A percentile compares a stretch with the other conserved stretches of the same genome.
Conservation (phyloP, 2,888 invertebrate species). For the Cabera pusaria region DNA sequence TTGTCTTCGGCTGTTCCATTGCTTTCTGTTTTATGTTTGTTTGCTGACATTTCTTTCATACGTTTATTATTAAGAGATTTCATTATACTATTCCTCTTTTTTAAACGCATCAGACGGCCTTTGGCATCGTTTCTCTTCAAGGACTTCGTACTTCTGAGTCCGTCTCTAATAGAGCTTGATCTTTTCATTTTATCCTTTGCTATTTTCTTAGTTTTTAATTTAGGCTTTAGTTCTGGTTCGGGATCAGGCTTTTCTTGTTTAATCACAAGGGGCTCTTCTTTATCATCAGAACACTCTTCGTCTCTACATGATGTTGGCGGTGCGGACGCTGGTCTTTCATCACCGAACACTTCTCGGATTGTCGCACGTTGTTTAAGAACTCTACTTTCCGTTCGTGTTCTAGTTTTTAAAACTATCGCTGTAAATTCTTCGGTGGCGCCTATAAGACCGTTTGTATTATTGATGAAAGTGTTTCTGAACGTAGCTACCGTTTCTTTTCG, state of each 20-base stretch:
- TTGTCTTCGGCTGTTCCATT: slow-evolving; percentile 63
- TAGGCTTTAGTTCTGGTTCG: slow-evolving; percentile 51
- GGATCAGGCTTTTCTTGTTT: slow-evolving; percentile 47
- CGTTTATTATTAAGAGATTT: slow-evolving; percentile 69
- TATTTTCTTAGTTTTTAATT: slow-evolving; percentile 69
- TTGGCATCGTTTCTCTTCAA: slow-evolving; percentile 74
- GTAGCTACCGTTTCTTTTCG: slow-evolving; percentile 87
- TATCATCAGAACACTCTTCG: slow-evolving; percentile 56
- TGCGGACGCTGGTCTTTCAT: slow-evolving; percentile 91
- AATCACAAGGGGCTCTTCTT: slow-evolving; percentile 49
- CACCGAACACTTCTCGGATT: slow-evolving; percentile 92
- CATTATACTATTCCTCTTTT: slow-evolving; percentile 75
- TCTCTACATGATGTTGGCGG: slow-evolving; percentile 87
- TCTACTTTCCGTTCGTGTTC: slow-evolving; percentile 90
- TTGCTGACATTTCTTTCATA: slow-evolving; percentile 60
- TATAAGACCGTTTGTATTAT: slow-evolving; percentile 83
- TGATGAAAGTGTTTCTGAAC: slow-evolving; percentile 86
- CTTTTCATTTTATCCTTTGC: slow-evolving; percentile 69
- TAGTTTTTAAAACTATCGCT: slow-evolving; percentile 87
- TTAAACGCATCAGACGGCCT: slow-evolving; percentile 68
- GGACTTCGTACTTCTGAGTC: slow-evolving; percentile 72
- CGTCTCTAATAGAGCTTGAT: slow-evolving; percentile 73
- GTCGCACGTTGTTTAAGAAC: slow-evolving; percentile 88
- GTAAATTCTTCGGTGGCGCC: slow-evolving; percentile 85
- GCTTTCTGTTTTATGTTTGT: slow-evolving; percentile 62